Evolutionary conservation across 2,888 invertebrate genomes (phyloP).

Genomic region (Cheilosia soror): DNA sequence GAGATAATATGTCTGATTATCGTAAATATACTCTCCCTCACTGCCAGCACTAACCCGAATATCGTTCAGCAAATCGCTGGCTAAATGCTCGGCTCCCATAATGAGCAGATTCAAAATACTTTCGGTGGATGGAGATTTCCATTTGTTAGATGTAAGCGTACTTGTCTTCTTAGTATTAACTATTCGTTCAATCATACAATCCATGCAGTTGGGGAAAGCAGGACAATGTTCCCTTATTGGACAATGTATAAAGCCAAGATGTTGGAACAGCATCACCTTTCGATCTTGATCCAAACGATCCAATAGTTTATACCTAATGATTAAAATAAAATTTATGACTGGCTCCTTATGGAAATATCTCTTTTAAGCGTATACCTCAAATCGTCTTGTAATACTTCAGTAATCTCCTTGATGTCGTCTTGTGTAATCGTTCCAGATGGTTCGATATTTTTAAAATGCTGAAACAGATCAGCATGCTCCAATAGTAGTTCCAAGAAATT

Average conservation of each 20-base stretch:
- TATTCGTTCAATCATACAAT: conserved; percentile 89
- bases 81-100: conserved; percentile 93
- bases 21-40: conserved; percentile 91
- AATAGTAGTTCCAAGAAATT: conserved; percentile 96
- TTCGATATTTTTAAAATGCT: conserved; percentile 95
- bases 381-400: conserved; percentile 95
- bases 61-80: conserved; percentile 94
- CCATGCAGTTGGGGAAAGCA: conserved; percentile 93
- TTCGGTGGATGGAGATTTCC: conserved; percentile 80
- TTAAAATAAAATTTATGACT: conserved; percentile 2
- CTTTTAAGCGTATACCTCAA: conserved; percentile 87
- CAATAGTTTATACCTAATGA: conserved; percentile 93
- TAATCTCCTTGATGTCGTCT: conserved; percentile 96
- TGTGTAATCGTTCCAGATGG: conserved; percentile 96
- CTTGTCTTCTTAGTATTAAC: conserved; percentile 87
- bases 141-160: conserved; percentile 80
- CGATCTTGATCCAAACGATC: conserved; percentile 97
- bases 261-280: conserved; percentile 96
- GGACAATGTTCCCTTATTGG: conserved; percentile 98
- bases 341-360: neutral
- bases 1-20: conserved; percentile 91
- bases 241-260: conserved; percentile 97
- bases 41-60: conserved; percentile 94
- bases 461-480: conserved; percentile 96
- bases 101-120: conserved; percentile 91